Percentiles rank a stretch among this genome's conserved stretches.
These are phyloP conservation scores for Perizoma affinitatum DNA, from an alignment of 2,888 invertebrate genomes.

Conservation along the genomic window DNA sequence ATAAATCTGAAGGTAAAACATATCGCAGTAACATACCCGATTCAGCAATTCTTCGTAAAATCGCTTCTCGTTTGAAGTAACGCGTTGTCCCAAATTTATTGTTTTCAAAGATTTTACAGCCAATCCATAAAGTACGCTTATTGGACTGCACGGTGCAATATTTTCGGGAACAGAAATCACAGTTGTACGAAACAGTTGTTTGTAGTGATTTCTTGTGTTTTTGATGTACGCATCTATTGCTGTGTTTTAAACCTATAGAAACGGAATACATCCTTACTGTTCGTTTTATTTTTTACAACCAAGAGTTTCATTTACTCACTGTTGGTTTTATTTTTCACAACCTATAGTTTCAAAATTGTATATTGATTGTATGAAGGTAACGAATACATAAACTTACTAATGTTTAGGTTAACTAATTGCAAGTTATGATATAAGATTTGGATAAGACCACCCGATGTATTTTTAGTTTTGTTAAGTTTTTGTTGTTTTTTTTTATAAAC, in stretches of 20 bases:
- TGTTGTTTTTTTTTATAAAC: no score
- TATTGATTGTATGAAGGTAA: no score
- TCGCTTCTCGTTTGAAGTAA: constrained; percentile 44
- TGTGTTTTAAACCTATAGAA: neutral
- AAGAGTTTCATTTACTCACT: no score
- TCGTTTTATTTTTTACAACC: no score
- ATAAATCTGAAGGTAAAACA: constrained; percentile 46
- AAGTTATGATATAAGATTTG: no score
- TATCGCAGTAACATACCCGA: constrained; percentile 42
- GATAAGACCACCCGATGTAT: no score
- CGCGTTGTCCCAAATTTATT: constrained; percentile 37
- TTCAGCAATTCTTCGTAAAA: constrained; percentile 46
- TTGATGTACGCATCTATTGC: neutral
- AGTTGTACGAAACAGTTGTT: constrained; percentile 3
- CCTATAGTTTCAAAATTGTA: no score
- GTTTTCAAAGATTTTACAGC: constrained; percentile 32
- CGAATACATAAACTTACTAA: no score
- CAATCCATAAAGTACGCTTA: constrained; percentile 34
- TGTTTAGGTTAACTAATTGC: no score
- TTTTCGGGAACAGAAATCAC: constrained; percentile 19
- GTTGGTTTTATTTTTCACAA: no score
- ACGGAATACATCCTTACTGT: no score
- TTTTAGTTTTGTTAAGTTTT: no score
- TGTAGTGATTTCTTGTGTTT: neutral
- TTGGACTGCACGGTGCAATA: constrained; percentile 22